phyloP scores from a whole-genome alignment of 2,797 vertebrate genomes.

The Lacerta viridis region DNA sequence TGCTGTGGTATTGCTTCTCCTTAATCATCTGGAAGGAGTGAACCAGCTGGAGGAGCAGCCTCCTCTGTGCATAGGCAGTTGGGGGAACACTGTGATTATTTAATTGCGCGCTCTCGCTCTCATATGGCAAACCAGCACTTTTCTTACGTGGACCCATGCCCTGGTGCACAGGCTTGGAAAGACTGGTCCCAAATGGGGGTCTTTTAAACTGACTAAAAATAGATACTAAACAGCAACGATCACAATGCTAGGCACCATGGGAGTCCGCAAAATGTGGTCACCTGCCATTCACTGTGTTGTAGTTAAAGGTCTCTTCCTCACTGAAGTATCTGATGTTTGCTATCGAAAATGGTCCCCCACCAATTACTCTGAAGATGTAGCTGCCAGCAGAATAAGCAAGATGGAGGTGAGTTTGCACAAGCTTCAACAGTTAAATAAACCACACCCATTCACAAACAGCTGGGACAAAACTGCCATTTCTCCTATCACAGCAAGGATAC shows the following conservation, averaged over 20 bases:
- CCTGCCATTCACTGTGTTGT: conserved; percentile 70
- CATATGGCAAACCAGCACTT: background rate
- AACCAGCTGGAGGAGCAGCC: background rate
- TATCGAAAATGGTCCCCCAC: conserved; percentile 62
- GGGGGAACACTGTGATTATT: background rate
- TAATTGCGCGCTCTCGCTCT: background rate
- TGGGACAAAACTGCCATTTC: background rate
- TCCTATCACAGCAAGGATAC: background rate
- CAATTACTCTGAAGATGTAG: conserved; percentile 74
- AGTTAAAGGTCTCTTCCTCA: conserved; percentile 68
- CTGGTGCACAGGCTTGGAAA: background rate
- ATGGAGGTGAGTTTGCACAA: background rate
- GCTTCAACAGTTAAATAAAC: too few relatives aligned
- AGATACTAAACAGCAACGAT: background rate
- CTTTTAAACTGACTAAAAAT: background rate
- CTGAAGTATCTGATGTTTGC: conserved; percentile 62
- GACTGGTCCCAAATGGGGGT: background rate
- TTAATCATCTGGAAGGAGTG: background rate
- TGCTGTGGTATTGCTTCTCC: background rate
- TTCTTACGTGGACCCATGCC: background rate
- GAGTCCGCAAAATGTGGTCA: conserved; percentile 21
- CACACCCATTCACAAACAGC: background rate
- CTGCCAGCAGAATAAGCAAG: conserved; percentile 47
- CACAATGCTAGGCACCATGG: background rate
- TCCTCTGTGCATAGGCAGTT: background rate